These are phyloP conservation scores for Agrochola macilenta DNA, from an alignment of 2,888 invertebrate genomes.

Conservation along the genomic window DNA sequence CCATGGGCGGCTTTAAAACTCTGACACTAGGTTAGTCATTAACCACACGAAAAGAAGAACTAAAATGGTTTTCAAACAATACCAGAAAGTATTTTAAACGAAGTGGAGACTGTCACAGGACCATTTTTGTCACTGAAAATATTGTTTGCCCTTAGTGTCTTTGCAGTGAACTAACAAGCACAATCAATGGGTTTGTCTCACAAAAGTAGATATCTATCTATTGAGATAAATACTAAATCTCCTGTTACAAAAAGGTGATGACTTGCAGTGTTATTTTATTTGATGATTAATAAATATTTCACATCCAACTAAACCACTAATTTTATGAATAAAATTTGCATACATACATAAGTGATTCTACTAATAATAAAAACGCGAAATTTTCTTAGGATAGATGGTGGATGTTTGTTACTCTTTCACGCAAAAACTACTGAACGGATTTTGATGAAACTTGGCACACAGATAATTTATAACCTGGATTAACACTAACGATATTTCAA, in stretches of 20 bases:
- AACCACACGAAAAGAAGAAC: too few species aligned
- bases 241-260: neutral
- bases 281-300: conserved; percentile 19
- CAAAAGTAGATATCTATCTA: neutral
- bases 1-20: too few species aligned
- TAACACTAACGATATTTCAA: too few species aligned
- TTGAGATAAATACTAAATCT: neutral
- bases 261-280: conserved; percentile 2
- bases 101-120: neutral
- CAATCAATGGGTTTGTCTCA: neutral
- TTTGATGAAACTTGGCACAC: too few species aligned
- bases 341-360: neutral
- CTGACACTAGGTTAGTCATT: too few species aligned
- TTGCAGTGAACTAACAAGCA: neutral
- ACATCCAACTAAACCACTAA: neutral
- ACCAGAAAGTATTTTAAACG: neutral
- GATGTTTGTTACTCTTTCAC: too few species aligned
- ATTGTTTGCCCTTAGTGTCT: neutral
- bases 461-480: too few species aligned
- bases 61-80: neutral
- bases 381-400: too few species aligned
- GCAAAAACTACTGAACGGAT: too few species aligned
- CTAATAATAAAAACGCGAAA: too few species aligned
- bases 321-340: conserved; percentile 9
- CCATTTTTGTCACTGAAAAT: neutral